Conservation (phyloP, 2,888 invertebrate genomes). For the Pachliopta kotzebuea region DNA sequence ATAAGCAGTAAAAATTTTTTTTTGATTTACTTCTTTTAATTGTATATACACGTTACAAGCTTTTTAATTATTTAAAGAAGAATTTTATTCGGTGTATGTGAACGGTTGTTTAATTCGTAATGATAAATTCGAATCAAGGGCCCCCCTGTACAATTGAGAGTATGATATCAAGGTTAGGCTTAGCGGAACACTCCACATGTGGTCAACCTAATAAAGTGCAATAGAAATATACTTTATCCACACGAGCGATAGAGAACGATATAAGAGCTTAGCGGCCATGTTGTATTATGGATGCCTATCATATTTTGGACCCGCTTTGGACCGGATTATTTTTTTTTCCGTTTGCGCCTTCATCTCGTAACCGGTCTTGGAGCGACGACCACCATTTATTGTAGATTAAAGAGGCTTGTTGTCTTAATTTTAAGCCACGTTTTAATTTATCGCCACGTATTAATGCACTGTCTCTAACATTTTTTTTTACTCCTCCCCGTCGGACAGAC, state of each 20-base stretch:
- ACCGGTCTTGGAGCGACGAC: constrained; percentile 76
- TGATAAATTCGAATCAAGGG: constrained; percentile 28
- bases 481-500: constrained; percentile 51
- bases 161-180: constrained; percentile 81
- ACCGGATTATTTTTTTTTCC: constrained; percentile 76
- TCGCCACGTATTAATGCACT: constrained; percentile 72
- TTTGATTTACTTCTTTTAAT: too few species aligned
- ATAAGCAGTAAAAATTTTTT: too few species aligned
- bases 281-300: constrained; percentile 81
- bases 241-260: constrained; percentile 58
- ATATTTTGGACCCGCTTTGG: constrained; percentile 79
- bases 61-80: neutral
- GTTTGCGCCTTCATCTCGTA: constrained; percentile 73
- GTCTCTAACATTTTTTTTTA: constrained; percentile 68
- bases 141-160: constrained; percentile 70
- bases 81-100: neutral
- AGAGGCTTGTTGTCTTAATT: constrained; percentile 82
- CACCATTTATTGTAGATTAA: constrained; percentile 81
- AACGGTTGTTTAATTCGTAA: neutral
- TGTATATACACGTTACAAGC: neutral
- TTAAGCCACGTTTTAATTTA: constrained; percentile 79
- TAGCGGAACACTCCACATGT: constrained; percentile 81
- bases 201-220: constrained; percentile 78
- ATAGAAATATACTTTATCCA: constrained; percentile 52
- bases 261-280: constrained; percentile 79